phyloP scores from a whole-genome alignment of 2,888 invertebrate species.

The Ophion obscuratus region DNA sequence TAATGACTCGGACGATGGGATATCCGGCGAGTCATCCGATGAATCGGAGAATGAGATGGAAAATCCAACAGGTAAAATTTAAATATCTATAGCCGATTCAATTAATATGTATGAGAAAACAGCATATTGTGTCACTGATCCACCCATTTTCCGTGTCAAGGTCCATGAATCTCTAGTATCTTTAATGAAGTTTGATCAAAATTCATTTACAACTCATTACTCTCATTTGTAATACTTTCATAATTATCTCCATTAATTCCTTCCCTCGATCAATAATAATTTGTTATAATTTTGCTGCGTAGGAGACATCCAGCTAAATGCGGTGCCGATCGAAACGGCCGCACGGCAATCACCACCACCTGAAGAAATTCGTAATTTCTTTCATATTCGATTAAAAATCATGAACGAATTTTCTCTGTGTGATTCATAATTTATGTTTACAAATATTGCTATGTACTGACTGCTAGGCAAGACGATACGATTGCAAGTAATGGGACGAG shows the following conservation, averaged over 20 bases:
- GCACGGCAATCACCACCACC: background rate
- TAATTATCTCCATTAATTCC: background rate
- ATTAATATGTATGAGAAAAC: background rate
- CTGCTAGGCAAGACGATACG: too few species aligned
- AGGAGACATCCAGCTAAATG: background rate
- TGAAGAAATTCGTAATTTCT: background rate
- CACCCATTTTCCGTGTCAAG: background rate
- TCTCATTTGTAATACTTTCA: background rate
- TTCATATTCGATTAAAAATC: background rate
- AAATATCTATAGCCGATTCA: background rate
- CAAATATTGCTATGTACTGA: too few species aligned
- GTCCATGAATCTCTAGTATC: too few species aligned
- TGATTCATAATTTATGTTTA: too few species aligned
- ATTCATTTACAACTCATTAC: background rate
- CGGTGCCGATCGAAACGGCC: background rate
- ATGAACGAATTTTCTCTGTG: background rate
- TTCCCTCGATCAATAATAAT: background rate
- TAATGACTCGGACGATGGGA: background rate
- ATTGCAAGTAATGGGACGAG: too few species aligned
- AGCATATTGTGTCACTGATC: background rate
- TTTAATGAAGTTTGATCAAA: too few species aligned
- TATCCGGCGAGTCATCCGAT: background rate
- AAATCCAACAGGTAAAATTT: slow-evolving; percentile 3
- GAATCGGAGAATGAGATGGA: background rate
- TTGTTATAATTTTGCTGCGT: background rate